Evolutionary conservation across 2,888 invertebrate species (phyloP).

Genomic region (Stenodera caucasica): DNA sequence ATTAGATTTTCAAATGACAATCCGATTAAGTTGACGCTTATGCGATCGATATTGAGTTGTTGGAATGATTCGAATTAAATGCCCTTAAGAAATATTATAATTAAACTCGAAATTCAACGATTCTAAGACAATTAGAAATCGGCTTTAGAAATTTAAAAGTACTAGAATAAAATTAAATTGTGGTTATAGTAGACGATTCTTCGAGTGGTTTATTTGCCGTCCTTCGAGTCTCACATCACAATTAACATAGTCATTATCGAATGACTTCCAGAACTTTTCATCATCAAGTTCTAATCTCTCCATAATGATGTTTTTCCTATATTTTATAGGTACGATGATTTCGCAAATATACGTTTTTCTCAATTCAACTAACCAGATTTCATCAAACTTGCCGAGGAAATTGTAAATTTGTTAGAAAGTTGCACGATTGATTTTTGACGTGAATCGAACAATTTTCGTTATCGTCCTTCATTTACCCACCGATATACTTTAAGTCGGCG

Average conservation of each 20-base stretch:
- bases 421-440: constrained; percentile 1
- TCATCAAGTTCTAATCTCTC: constrained; percentile 7
- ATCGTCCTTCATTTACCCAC: background rate
- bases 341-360: background rate
- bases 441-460: background rate
- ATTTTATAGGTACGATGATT: background rate
- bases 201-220: background rate
- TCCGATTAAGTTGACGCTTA: background rate
- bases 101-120: background rate
- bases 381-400: constrained; percentile 11
- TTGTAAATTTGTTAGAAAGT: background rate
- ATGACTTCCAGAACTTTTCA: background rate
- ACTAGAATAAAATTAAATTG: background rate
- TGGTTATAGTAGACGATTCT: background rate
- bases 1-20: background rate
- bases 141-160: background rate
- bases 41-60: background rate
- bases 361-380: constrained; percentile 1
- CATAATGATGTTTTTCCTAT: background rate
- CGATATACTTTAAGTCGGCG: background rate
- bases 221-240: background rate
- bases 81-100: too few species aligned
- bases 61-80: too few species aligned
- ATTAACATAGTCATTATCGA: constrained; percentile 11
- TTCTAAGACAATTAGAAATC: background rate